These are phyloP conservation scores for Campoplex capitator DNA, from an alignment of 2,888 invertebrate genomes.

Conservation along the genomic window DNA sequence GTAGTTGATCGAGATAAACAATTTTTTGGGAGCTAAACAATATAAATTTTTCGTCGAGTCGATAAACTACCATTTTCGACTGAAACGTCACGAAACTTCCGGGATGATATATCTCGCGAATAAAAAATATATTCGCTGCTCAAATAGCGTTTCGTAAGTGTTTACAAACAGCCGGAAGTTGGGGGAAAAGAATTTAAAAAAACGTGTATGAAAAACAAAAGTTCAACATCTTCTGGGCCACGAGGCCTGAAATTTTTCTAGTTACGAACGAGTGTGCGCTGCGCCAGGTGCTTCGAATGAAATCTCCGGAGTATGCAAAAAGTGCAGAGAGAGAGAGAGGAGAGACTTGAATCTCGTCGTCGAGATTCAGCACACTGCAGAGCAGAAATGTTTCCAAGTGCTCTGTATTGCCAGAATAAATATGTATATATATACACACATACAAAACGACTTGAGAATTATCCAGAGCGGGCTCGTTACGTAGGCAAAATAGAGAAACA, in stretches of 20 bases:
- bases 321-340: constrained; percentile 4
- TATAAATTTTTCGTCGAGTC: no score
- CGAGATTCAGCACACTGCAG: constrained; percentile 16
- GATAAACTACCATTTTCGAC: no score
- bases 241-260: constrained; percentile 48
- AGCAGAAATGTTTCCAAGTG: constrained; percentile 49
- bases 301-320: constrained; percentile 57
- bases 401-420: constrained; percentile 41
- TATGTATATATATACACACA: constrained; percentile 25
- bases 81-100: no score
- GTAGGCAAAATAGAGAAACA: constrained; percentile 57
- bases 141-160: background rate
- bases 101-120: no score
- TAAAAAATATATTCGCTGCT: background rate
- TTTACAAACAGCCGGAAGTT: background rate
- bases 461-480: constrained; percentile 62
- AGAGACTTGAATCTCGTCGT: constrained; percentile 34
- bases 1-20: no score
- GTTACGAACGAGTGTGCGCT: constrained; percentile 31
- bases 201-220: background rate
- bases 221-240: constrained; percentile 19
- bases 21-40: no score
- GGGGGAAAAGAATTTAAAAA: no score
- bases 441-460: constrained; percentile 53
- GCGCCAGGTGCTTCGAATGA: constrained; percentile 40